phyloP scores from a whole-genome alignment of 2,113 vertebrate genomes.

The Willisornis vidua region DNA sequence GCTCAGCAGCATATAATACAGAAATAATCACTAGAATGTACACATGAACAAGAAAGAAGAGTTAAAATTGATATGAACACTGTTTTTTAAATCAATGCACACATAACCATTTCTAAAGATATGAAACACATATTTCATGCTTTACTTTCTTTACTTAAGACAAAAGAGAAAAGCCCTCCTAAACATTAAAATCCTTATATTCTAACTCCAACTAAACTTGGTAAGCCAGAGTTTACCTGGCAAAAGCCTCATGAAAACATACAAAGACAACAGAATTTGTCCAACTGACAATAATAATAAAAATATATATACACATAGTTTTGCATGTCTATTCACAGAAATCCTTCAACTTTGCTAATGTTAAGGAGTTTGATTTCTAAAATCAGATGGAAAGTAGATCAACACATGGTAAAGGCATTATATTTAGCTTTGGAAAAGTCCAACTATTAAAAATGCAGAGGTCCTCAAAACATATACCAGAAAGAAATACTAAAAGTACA shows the following conservation, averaged over 20 bases:
- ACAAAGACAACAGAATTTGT: neutral
- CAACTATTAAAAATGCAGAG: neutral
- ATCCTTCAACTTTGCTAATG: neutral
- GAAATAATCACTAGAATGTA: constrained; percentile 25
- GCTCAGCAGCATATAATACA: constrained; percentile 34
- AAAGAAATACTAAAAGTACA: constrained; percentile 1
- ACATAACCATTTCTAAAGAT: neutral
- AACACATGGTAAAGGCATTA: neutral
- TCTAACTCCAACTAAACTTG: neutral
- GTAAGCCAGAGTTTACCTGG: neutral
- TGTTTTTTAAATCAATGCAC: neutral
- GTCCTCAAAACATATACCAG: neutral
- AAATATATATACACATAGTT: neutral
- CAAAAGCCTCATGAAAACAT: neutral
- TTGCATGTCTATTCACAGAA: neutral
- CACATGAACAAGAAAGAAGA: neutral
- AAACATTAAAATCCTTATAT: neutral
- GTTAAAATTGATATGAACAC: neutral
- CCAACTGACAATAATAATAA: neutral
- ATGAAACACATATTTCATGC: neutral
- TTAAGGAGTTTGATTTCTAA: neutral
- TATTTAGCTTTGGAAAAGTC: constrained; percentile 1
- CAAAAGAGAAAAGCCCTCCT: neutral
- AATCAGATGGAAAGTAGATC: neutral
- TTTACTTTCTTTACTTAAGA: neutral